Evolutionary conservation across 2,888 invertebrate genomes (phyloP).

Genomic region (Galerucella nymphaeae): DNA sequence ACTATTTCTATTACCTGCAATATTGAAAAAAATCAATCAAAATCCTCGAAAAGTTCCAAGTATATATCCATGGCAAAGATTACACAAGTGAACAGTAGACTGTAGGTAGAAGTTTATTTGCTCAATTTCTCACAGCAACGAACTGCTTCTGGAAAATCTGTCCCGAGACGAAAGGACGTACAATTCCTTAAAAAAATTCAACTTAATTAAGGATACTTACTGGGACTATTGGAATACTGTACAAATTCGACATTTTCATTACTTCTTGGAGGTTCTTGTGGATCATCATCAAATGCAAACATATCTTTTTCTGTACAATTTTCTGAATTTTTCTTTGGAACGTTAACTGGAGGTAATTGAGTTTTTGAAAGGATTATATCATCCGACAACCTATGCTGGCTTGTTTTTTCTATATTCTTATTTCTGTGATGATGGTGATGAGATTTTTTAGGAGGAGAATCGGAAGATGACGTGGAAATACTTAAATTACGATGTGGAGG

Average conservation of each 20-base stretch:
- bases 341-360: constrained; percentile 2
- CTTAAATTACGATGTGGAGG: constrained; percentile 86
- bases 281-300: constrained; percentile 72
- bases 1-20: constrained; percentile 60
- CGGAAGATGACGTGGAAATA: constrained; percentile 66
- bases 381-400: constrained; percentile 40
- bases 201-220: constrained; percentile 45
- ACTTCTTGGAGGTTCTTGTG: constrained; percentile 44
- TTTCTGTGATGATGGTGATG: constrained; percentile 65
- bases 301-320: constrained; percentile 36
- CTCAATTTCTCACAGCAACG: no score
- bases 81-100: no score
- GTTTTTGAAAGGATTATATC: constrained; percentile 1
- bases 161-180: no score
- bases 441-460: constrained; percentile 57
- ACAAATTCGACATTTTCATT: constrained; percentile 71
- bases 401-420: constrained; percentile 56
- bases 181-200: not conserved
- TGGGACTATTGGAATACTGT: constrained; percentile 66
- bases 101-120: no score
- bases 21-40: no score
- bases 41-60: no score
- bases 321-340: constrained; percentile 18
- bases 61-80: no score
- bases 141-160: no score